These are phyloP conservation scores for Spatulosminthurus flaviceps DNA, from an alignment of 2,888 invertebrate genomes.

Conservation along the genomic window DNA sequence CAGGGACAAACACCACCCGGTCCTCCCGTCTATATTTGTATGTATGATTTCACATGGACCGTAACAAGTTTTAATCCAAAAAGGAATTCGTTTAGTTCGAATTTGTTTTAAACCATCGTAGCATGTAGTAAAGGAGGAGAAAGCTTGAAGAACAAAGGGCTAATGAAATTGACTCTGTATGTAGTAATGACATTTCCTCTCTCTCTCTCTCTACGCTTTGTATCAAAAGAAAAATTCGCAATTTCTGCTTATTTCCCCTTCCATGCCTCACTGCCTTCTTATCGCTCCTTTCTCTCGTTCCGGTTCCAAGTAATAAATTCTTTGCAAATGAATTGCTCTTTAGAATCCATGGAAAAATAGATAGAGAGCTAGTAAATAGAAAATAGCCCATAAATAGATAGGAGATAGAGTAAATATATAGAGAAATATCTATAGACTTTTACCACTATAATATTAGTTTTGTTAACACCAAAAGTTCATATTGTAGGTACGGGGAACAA, in stretches of 20 bases:
- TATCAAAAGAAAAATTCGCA: slow-evolving; percentile 15
- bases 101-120: background rate
- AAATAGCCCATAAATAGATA: too few species aligned
- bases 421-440: too few species aligned
- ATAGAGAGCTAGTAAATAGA: too few species aligned
- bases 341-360: background rate
- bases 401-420: too few species aligned
- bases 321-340: slow-evolving; percentile 9
- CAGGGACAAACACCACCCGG: too few species aligned
- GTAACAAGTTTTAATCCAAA: background rate
- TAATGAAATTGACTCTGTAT: slow-evolving; percentile 1
- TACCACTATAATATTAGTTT: too few species aligned
- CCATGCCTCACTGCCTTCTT: slow-evolving; percentile 15
- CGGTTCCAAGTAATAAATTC: background rate
- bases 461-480: too few species aligned
- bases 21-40: too few species aligned
- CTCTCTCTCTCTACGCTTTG: too few species aligned
- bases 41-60: background rate
- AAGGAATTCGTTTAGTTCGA: background rate
- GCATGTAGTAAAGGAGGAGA: background rate
- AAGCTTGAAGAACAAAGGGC: slow-evolving; percentile 4
- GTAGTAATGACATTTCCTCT: background rate
- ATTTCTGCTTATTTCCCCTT: slow-evolving; percentile 9
- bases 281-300: background rate
- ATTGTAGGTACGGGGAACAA: too few species aligned